Evolutionary conservation across 2,888 invertebrate species (phyloP).

Genomic region (Eubasilissa splendida): DNA sequence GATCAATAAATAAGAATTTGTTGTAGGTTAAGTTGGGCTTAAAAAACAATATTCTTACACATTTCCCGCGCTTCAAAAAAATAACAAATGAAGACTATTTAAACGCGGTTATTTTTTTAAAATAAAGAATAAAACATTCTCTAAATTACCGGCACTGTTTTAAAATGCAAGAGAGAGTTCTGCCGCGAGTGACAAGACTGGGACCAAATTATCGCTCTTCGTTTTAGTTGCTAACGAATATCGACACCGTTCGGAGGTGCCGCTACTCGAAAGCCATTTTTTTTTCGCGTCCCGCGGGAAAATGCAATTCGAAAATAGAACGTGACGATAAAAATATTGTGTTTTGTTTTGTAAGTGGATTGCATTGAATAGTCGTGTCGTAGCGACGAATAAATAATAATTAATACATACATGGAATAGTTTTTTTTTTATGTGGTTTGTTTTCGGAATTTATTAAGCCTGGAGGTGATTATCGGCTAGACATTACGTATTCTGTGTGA

Average conservation of each 20-base stretch:
- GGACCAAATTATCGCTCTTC: conserved; percentile 31
- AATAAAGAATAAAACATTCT: neutral
- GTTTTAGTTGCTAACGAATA: conserved; percentile 33
- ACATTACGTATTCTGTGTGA: conserved; percentile 15
- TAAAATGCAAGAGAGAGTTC: conserved; percentile 41
- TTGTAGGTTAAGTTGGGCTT: too few relatives aligned
- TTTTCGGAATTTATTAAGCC: conserved; percentile 17
- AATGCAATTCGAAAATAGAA: conserved; percentile 20
- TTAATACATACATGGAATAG: neutral
- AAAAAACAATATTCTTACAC: too few relatives aligned
- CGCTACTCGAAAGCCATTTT: conserved; percentile 17
- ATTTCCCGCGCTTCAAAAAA: too few relatives aligned
- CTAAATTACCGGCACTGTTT: conserved; percentile 24
- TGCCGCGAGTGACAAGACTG: conserved; percentile 37
- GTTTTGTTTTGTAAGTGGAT: neutral
- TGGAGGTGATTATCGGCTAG: conserved; percentile 16
- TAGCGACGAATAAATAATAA: neutral
- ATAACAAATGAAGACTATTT: too few relatives aligned
- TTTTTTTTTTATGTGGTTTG: conserved; percentile 8
- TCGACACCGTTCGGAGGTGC: conserved; percentile 28
- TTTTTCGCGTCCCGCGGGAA: conserved; percentile 30
- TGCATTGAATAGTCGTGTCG: neutral
- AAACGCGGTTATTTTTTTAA: neutral
- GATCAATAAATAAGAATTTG: too few relatives aligned
- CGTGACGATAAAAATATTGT: conserved; percentile 19